Evolutionary conservation across 2,888 invertebrate genomes (phyloP).

Genomic region (Penaeus monodon): DNA sequence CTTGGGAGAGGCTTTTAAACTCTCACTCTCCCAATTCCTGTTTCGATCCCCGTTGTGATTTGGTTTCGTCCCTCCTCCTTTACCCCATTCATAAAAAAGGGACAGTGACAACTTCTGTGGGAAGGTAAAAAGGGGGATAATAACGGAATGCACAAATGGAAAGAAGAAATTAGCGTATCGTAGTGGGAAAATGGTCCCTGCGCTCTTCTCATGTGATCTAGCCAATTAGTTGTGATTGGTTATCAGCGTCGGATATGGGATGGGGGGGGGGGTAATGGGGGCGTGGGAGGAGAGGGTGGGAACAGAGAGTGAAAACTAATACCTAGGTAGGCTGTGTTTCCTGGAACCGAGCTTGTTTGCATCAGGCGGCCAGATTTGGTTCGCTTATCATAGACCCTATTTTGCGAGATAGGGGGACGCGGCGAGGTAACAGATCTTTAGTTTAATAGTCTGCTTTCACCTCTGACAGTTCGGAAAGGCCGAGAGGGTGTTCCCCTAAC

Average conservation of each 20-base stretch:
- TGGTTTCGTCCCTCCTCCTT: too few relatives aligned
- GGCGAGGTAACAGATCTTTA: too few relatives aligned
- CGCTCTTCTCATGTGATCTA: constrained; percentile 14
- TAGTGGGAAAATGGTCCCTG: constrained; percentile 1
- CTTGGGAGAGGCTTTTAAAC: constrained; percentile 20
- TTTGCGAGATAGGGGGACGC: too few relatives aligned
- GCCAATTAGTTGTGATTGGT: constrained; percentile 26
- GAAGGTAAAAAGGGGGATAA: too few relatives aligned
- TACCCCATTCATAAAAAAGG: too few relatives aligned
- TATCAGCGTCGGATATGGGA: too few relatives aligned
- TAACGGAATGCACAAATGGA: neutral
- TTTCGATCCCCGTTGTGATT: too few relatives aligned
- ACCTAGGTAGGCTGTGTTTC: constrained; percentile 35
- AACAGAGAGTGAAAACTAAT: constrained; percentile 36
- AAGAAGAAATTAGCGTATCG: constrained; percentile 3
- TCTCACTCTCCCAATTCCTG: constrained; percentile 16
- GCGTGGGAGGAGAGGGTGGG: neutral
- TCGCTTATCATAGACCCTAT: neutral
- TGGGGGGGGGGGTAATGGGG: neutral
- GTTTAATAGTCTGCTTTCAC: too few relatives aligned
- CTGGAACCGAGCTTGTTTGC: constrained; percentile 11
- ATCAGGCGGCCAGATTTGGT: constrained; percentile 18
- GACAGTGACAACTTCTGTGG: neutral
- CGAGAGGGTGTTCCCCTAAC: too few relatives aligned
- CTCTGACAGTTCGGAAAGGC: too few relatives aligned